These are phyloP conservation scores for Cantharis nigra DNA, from an alignment of 2,888 invertebrate genomes.

Conservation along the genomic window DNA sequence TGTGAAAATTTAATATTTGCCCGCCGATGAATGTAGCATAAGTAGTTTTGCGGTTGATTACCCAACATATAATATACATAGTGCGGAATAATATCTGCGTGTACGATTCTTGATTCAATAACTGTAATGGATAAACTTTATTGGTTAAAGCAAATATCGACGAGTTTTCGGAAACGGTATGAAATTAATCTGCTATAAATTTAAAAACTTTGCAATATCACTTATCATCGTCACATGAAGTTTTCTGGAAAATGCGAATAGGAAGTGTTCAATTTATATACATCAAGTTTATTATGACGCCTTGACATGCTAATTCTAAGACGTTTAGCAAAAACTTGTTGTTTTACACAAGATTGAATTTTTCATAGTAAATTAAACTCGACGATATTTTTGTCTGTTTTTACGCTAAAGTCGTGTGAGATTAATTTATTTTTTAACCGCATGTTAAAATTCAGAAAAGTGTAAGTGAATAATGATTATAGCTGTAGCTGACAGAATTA, in stretches of 20 bases:
- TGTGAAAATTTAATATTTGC: not conserved
- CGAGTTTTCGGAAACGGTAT: not conserved
- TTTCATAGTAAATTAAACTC: slow-evolving; percentile 3
- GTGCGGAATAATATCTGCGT: not conserved
- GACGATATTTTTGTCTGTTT: slow-evolving; percentile 3
- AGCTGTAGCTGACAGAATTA: slow-evolving; percentile 14
- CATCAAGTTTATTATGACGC: not conserved
- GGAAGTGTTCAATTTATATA: not conserved
- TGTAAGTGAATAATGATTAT: slow-evolving; percentile 22
- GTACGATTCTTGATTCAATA: not conserved
- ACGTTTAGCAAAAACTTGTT: slow-evolving; percentile 4
- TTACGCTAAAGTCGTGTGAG: slow-evolving; percentile 5
- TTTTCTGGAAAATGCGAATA: not conserved
- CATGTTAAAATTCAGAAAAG: slow-evolving; percentile 15
- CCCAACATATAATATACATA: not conserved
- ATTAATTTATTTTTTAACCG: slow-evolving; percentile 8
- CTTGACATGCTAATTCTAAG: not conserved
- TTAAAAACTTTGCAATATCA: not conserved
- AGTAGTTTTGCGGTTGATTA: not conserved
- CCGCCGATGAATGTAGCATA: not conserved
- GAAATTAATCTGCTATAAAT: not conserved
- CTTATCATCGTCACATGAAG: not conserved
- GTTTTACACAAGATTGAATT: slow-evolving; percentile 4
- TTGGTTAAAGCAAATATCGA: not conserved
- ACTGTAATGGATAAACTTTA: not conserved